These are phyloP conservation scores for Dipodomys ordii DNA, from an alignment of 2,113 vertebrate species.

Conservation along the genomic window DNA sequence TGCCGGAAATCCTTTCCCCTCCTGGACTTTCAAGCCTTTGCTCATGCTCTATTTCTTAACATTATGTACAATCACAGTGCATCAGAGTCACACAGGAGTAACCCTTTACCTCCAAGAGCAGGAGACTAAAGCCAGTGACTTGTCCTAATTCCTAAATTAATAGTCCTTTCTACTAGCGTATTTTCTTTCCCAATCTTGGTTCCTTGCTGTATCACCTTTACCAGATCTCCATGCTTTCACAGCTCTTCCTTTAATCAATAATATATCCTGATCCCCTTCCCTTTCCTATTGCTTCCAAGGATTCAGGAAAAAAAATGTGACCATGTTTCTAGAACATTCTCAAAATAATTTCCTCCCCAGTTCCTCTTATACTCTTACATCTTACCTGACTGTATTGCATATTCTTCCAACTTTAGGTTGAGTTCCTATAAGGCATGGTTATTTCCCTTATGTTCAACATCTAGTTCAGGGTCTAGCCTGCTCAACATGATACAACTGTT, in stretches of 20 bases:
- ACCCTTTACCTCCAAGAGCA: not conserved
- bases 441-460: not conserved
- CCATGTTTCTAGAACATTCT: not conserved
- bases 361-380: not conserved
- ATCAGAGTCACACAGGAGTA: not conserved
- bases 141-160: slow-evolving; percentile 1
- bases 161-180: not conserved
- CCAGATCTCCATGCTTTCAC: not conserved
- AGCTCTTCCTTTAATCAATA: not conserved
- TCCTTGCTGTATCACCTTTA: not conserved
- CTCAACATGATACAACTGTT: not conserved
- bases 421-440: not conserved
- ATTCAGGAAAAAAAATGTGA: slow-evolving; percentile 37
- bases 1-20: not conserved
- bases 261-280: not conserved
- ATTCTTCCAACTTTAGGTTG: not conserved
- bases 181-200: not conserved
- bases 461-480: not conserved
- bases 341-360: not conserved
- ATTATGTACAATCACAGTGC: not conserved
- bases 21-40: not conserved
- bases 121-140: not conserved
- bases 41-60: not conserved
- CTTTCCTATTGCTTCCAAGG: not conserved
- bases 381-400: not conserved